phyloP scores from a whole-genome alignment of 2,797 vertebrate species.

The Xiphorhynchus erythropygius region DNA sequence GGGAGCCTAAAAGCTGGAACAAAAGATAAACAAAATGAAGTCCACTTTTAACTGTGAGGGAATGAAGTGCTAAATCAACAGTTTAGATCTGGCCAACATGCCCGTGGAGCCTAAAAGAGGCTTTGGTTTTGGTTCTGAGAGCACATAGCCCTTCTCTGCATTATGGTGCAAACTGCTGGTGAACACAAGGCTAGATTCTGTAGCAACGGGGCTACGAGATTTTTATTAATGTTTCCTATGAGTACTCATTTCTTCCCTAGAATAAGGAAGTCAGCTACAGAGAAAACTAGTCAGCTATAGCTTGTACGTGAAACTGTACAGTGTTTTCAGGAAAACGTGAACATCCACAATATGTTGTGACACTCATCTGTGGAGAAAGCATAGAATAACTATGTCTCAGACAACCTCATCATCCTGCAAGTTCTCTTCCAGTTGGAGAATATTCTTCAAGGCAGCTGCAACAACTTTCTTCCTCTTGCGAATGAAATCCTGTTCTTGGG shows the following conservation, averaged over 20 bases:
- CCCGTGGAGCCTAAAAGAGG: neutral
- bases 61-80: neutral
- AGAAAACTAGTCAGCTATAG: neutral
- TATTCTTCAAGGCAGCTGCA: constrained; percentile 74
- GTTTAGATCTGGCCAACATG: neutral
- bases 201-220: neutral
- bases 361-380: neutral
- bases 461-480: constrained; percentile 78
- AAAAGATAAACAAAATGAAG: neutral
- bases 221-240: neutral
- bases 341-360: neutral
- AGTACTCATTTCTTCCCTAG: neutral
- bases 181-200: neutral
- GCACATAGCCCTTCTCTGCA: neutral
- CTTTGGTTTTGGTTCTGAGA: neutral
- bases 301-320: neutral
- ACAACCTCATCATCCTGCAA: constrained; percentile 79
- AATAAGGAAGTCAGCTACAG: neutral
- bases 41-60: neutral
- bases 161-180: neutral
- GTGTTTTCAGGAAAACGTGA: neutral
- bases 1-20: neutral
- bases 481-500: constrained; percentile 80
- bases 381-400: neutral
- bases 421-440: constrained; percentile 76